Evolutionary conservation across 2,888 invertebrate species (phyloP), one percentile per base, ranked within the genome.

Genomic region (Amblyjoppa fuscipennis): DNA sequence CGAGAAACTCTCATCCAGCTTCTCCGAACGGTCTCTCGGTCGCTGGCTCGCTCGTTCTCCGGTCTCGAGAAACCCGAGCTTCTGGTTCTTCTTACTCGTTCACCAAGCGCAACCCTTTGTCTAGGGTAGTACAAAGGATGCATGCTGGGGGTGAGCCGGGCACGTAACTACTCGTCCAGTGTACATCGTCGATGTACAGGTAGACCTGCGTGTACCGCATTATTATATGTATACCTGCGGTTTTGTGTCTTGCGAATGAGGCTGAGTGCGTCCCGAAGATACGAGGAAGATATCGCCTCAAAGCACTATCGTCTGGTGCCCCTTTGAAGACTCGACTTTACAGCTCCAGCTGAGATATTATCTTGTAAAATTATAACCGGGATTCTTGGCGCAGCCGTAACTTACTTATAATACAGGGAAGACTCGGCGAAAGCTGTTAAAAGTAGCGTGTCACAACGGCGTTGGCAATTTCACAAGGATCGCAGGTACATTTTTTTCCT

Each of bases 111-210:
- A 69, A 45, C 77, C 83, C 80, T 86, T 83, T 86, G 83, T 86
- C 73, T 64, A 53, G 76, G 49, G 73, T 49, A 83, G 64, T 74
- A 86, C 85, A 86, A 86, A 86, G 80, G 85, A 73, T 70, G 16
- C 61, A 80, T 71, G 53, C 80, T 69, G 73, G 68, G 61, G 68
- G 61, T 28, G 59, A 76, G 64, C 64, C 68, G 73, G 41, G 66
- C 80, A 73, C 70, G 80, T 64, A 73, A 77, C 83, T 59, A 81
- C 80, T 66, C 45, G 69, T 56, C 73, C 66, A 71, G 74, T 69
- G 77, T 77, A 34, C 64, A 49, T 16, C 73, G 20, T 61, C 31
- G 41, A 69, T 20, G 49, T 81, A 20, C 20, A 66, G 66, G 25
- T 71, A 49, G 16, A 75, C 71, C 31, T 73, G 49, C 11, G 28